phyloP scores from a whole-genome alignment of 2,797 vertebrate genomes.

The Pantherophis alleghaniensis region DNA sequence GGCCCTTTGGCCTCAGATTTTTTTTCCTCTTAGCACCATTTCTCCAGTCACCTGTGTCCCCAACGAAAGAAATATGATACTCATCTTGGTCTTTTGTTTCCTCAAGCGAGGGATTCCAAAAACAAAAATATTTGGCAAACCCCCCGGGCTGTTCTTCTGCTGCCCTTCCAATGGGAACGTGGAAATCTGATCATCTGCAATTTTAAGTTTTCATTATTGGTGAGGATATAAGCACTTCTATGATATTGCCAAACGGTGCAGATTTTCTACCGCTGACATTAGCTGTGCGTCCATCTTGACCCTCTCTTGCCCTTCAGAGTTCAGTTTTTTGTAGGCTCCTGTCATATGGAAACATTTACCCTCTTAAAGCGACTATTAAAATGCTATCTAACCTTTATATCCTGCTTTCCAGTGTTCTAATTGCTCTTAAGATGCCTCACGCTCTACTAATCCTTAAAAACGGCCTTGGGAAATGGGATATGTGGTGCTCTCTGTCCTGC shows the following conservation, averaged over 20 bases:
- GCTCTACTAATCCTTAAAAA: neutral
- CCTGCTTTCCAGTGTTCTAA: conserved; percentile 11
- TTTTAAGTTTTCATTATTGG: neutral
- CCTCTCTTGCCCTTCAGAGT: neutral
- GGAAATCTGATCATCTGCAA: neutral
- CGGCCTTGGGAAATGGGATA: neutral
- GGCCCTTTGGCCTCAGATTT: neutral
- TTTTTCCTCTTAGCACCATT: neutral
- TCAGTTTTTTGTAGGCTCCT: conserved; percentile 5
- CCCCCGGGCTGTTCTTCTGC: neutral
- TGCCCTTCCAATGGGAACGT: neutral
- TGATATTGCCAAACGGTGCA: neutral
- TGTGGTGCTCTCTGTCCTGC: neutral
- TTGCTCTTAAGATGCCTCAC: neutral
- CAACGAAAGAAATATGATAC: neutral
- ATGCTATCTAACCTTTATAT: neutral
- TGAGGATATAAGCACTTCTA: neutral
- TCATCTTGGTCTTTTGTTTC: neutral
- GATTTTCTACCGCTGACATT: neutral
- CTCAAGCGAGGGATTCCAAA: neutral
- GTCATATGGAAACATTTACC: neutral
- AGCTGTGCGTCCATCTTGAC: neutral
- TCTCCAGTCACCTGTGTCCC: neutral
- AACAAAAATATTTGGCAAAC: neutral
- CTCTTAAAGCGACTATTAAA: conserved; percentile 10